Evolutionary conservation across 2,888 invertebrate species (phyloP), one percentile per base, ranked within the genome.

Genomic region (Melikaiella ostensackeni): DNA sequence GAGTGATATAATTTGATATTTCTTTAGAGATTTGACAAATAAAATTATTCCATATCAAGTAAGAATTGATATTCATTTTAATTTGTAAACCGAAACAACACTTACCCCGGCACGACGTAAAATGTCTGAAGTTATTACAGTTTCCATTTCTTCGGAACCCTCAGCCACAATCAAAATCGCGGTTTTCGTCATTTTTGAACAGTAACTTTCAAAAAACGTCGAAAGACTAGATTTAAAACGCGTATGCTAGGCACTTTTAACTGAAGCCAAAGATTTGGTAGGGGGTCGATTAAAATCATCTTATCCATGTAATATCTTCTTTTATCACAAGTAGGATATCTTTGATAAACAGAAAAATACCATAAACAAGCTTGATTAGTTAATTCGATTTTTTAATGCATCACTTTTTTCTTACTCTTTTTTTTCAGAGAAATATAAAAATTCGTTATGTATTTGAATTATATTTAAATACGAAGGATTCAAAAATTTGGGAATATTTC

Each of bases 101-200:
- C 81, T 75, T 93, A 98, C 98, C 76, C 96, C 98, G 19, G 96
- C 98, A 85, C 99, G 93, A 5, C 98, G 93, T 24, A 99, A 92
- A 84, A 99, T 95, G 91, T 99, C 99, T 0, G 95, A 96, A 0
- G 97, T 94, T 83, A 97, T 96, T 16, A 98, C 95, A 11, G 97
- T 95, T 92, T 99, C 99, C 96, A 99, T 98, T 93, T 99, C 99
- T 92, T 99, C 99, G 0, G 98, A 95, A 6, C 99, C 99, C 77
- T 96, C 95, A 0, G 98, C 96, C 80, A 99, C 90, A 81, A 99
- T 93, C 74, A 99, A 94, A 62, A 98, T 90, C 0, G 98, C 99
- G 11, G 91, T 92, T 88, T 93, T 94, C 6, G 87, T 82, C 91
- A 91, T 91, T 30, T 79, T 80, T 73, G 63, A 77, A 21, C 61